Evolutionary conservation across 1,140 invertebrate species (phyloP).

Genomic region (Agrilus planipennis): DNA sequence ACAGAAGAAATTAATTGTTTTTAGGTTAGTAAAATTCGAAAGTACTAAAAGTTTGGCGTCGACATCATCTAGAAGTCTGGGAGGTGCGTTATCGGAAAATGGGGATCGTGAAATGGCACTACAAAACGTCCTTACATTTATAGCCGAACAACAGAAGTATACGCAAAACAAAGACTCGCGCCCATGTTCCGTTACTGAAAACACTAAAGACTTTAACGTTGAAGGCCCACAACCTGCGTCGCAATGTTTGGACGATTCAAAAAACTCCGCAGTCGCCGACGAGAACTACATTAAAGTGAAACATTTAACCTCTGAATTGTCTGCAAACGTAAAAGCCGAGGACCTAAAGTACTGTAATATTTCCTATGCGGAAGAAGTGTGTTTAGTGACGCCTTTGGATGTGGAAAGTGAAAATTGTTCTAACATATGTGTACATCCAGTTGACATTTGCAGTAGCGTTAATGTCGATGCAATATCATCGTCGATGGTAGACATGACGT

Average conservation of each 20-base stretch:
- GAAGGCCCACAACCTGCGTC: constrained; percentile 31
- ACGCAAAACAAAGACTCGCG: constrained; percentile 39
- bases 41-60: constrained; percentile 68
- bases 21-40: constrained; percentile 64
- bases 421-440: constrained; percentile 26
- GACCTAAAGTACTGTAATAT: constrained; percentile 19
- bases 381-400: constrained; percentile 38
- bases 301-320: constrained; percentile 24
- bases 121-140: constrained; percentile 60
- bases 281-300: constrained; percentile 32
- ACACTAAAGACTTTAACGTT: constrained; percentile 30
- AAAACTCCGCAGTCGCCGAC: constrained; percentile 12
- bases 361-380: constrained; percentile 55
- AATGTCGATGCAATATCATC: constrained; percentile 23
- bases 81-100: constrained; percentile 37
- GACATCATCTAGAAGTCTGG: constrained; percentile 51
- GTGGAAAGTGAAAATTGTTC: constrained; percentile 32
- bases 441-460: constrained; percentile 31
- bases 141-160: constrained; percentile 64
- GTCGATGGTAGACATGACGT: constrained; percentile 6
- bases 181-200: constrained; percentile 32
- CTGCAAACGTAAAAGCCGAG: constrained; percentile 7
- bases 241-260: constrained; percentile 20
- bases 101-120: constrained; percentile 54
- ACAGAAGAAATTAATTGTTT: no score